These are phyloP conservation scores for Meloidogyne exigua DNA, from an alignment of 1,140 invertebrate genomes.

Conservation along the genomic window DNA sequence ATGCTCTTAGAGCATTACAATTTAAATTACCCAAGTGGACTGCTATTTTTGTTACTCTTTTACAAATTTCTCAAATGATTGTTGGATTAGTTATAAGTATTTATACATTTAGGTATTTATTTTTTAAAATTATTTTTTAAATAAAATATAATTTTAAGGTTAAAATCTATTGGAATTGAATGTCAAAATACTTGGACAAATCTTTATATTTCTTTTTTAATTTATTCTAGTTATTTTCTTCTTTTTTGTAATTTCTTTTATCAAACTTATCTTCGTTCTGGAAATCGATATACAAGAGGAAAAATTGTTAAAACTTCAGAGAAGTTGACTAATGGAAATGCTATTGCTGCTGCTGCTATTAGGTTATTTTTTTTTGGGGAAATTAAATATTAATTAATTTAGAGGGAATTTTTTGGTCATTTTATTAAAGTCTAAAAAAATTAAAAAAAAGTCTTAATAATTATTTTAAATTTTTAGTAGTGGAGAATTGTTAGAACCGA, in stretches of 20 bases:
- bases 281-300: slow-evolving; percentile 28
- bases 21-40: slow-evolving; percentile 80
- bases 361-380: neutral
- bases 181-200: slow-evolving; percentile 85
- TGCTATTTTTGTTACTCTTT: slow-evolving; percentile 85
- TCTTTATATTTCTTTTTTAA: slow-evolving; percentile 83
- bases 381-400: too few species aligned
- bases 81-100: slow-evolving; percentile 85
- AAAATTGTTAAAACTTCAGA: neutral
- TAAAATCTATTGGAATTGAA: slow-evolving; percentile 64
- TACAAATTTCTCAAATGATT: slow-evolving; percentile 92
- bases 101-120: slow-evolving; percentile 67
- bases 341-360: neutral
- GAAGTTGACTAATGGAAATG: neutral
- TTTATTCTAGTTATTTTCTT: slow-evolving; percentile 77
- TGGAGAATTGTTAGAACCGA: neutral
- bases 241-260: slow-evolving; percentile 69
- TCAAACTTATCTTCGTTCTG: slow-evolving; percentile 67
- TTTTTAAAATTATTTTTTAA: slow-evolving; percentile 4
- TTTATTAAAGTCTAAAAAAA: too few species aligned
- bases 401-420: too few species aligned
- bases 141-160: slow-evolving; percentile 65
- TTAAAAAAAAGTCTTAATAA: too few species aligned
- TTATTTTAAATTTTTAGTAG: neutral
- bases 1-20: slow-evolving; percentile 79